Evolutionary conservation across 2,113 vertebrate species (phyloP), one percentile per base, ranked within the genome.

Genomic region (Coptodon rendalli): DNA sequence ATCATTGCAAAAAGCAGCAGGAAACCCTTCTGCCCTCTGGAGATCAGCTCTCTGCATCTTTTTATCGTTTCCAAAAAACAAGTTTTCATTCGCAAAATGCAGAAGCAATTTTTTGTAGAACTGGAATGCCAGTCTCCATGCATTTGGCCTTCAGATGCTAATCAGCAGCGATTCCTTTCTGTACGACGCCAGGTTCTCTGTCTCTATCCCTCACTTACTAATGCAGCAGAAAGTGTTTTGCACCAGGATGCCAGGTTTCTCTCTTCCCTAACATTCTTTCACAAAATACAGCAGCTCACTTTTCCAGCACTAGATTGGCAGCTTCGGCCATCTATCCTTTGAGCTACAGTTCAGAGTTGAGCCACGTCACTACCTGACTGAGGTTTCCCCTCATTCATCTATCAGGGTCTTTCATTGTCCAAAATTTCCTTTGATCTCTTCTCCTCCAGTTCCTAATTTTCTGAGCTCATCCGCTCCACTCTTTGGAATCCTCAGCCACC

Each of bases 401-500:
- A 63, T 63, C 59, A 63, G 29, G 29, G 34, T 34, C 29, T 63
- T 34, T 34, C 29, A 34, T 63, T 63, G 59, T 63, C 29, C 29
- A 19, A 0, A 34, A 19, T 6, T 11, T 63, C 29, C 5, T 34
- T 4, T 7, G 59, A 34, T 63, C 6, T 54, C 53, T 54, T 54
- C n/a, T 36, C 31, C 29, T 19, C 6, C 59, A 11, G n/a, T 63
- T 63, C 59, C 59, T 36, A n/a, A 0, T n/a, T 63, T 63, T 63
- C 59, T 2, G 31, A 36, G 17, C 29, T 34, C 16, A 19, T 63
- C 16, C 0, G 3, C 9, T 2, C 53, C 6, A 0, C 59, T 36
- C 59, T 63, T n/a, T 63, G 59, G 0, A 2, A 63, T 4, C 17
- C 59, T 63, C 59, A 19, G 31, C 59, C 31, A 1, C 31, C 16